phyloP scores from a whole-genome alignment of 2,113 vertebrate species.

The Pelusios castaneus region DNA sequence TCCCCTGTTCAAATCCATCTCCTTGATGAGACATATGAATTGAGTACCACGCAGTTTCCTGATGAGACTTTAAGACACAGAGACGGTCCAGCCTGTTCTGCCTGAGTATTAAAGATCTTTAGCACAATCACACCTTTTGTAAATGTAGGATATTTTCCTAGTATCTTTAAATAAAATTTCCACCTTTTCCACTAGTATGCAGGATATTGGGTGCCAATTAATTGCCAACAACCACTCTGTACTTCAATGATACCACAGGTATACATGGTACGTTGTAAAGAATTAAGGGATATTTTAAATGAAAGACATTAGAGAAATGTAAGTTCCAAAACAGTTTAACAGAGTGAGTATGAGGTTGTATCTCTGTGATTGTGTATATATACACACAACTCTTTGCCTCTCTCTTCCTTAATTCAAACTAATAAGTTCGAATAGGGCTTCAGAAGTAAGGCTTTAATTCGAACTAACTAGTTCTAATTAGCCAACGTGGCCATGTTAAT shows the following conservation, averaged over 20 bases:
- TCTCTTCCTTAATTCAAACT: no score
- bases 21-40: neutral
- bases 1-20: neutral
- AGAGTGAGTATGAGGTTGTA: neutral
- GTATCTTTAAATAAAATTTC: neutral
- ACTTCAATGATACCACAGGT: neutral
- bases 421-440: no score
- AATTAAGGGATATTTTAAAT: neutral
- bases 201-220: neutral
- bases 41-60: neutral
- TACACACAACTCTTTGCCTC: neutral
- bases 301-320: neutral
- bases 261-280: neutral
- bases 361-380: neutral
- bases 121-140: neutral
- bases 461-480: no score
- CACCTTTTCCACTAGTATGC: neutral
- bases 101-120: neutral
- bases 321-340: neutral
- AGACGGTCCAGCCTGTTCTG: neutral
- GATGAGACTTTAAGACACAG: neutral
- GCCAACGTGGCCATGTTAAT: no score
- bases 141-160: neutral
- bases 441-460: no score
- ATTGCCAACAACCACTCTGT: neutral